Conservation (phyloP, 2,113 vertebrate genomes). For the Solea solea region DNA sequence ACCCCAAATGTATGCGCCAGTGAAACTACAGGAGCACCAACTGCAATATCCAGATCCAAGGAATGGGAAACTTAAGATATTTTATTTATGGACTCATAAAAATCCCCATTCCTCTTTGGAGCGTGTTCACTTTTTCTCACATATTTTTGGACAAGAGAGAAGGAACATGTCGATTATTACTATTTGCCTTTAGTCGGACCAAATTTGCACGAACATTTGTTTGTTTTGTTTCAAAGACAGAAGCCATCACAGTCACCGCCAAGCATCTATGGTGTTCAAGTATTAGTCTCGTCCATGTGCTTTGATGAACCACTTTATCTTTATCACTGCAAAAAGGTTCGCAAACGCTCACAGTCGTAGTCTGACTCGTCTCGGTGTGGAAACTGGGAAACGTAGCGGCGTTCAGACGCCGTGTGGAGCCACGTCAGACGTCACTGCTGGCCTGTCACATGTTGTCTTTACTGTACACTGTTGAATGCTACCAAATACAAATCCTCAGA, state of each 20-base stretch:
- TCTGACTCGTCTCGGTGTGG: conserved; percentile 30
- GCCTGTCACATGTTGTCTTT: conserved; percentile 55
- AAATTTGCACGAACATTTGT: conserved; percentile 59
- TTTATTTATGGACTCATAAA: conserved; percentile 46
- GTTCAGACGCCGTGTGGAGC: conserved; percentile 17
- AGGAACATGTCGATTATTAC: conserved; percentile 27
- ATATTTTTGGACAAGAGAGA: conserved; percentile 31
- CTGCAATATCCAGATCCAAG: conserved; percentile 59
- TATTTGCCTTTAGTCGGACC: conserved; percentile 55
- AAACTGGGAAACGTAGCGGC: conserved; percentile 13
- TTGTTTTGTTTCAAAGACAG: conserved; percentile 36
- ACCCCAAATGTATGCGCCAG: conserved; percentile 46
- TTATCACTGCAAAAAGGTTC: conserved; percentile 13
- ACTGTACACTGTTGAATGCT: conserved; percentile 32
- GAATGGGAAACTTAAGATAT: conserved; percentile 41
- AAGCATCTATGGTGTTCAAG: conserved; percentile 51
- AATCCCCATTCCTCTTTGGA: conserved; percentile 38
- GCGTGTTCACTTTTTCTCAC: conserved; percentile 26
- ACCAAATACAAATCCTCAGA: conserved; percentile 67
- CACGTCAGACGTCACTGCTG: conserved; percentile 31
- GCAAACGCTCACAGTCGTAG: background rate
- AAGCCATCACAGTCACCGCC: conserved; percentile 70
- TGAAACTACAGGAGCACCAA: conserved; percentile 47
- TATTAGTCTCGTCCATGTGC: conserved; percentile 40
- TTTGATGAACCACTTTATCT: conserved; percentile 23